These are phyloP conservation scores for Acipenser oxyrinchus DNA, from an alignment of 2,797 vertebrate species.

Conservation along the genomic window DNA sequence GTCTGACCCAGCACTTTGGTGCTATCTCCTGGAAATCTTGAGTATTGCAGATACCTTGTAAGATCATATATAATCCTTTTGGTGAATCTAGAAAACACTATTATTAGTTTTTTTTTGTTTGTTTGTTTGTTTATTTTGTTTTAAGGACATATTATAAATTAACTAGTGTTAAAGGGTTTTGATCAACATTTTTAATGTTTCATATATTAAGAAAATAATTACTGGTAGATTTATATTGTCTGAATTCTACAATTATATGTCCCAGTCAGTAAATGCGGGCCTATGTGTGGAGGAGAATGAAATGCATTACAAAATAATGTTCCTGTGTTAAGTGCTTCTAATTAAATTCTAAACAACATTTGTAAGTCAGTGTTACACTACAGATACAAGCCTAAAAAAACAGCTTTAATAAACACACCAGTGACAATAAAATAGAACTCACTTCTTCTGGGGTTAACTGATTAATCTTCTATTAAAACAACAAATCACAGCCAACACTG, in stretches of 20 bases:
- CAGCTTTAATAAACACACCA: conserved; percentile 47
- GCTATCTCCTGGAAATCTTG: conserved; percentile 76
- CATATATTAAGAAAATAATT: conserved; percentile 44
- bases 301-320: conserved; percentile 27
- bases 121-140: conserved; percentile 46
- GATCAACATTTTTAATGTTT: conserved; percentile 45
- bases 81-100: conserved; percentile 45
- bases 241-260: conserved; percentile 31
- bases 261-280: too few relatives aligned
- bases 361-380: neutral
- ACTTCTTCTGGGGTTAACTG: conserved; percentile 39
- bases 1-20: conserved; percentile 68
- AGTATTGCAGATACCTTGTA: conserved; percentile 60
- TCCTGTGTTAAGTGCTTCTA: conserved; percentile 24
- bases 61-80: conserved; percentile 38
- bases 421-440: conserved; percentile 44
- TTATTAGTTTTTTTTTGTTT: conserved; percentile 18
- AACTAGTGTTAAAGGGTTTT: conserved; percentile 42
- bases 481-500: neutral
- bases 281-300: conserved; percentile 1
- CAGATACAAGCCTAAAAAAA: conserved; percentile 16
- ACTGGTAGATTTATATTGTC: conserved; percentile 38
- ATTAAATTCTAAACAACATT: conserved; percentile 1
- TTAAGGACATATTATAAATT: conserved; percentile 38
- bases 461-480: conserved; percentile 53